Evolutionary conservation across 2,888 invertebrate species (phyloP).

Genomic region (Lasioglossum oenotherae): DNA sequence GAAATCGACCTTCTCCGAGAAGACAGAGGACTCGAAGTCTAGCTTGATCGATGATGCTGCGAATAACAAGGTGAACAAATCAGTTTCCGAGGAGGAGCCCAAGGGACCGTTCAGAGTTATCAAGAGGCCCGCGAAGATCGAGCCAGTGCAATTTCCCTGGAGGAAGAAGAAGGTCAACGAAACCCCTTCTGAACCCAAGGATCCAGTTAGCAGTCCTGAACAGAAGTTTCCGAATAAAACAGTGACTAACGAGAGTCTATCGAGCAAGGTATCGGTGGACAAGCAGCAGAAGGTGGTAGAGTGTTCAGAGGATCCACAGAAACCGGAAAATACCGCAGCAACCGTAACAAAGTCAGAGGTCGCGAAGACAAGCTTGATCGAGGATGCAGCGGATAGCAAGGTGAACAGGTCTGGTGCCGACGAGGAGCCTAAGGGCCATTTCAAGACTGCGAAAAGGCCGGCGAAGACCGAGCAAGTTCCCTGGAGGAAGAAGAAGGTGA

Average conservation of each 20-base stretch:
- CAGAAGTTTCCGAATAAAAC: background rate
- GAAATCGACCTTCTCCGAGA: constrained; percentile 43
- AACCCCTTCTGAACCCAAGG: background rate
- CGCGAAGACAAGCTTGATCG: background rate
- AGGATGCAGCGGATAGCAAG: constrained; percentile 2
- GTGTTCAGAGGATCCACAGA: background rate
- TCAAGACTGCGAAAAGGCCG: background rate
- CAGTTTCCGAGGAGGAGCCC: background rate
- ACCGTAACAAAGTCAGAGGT: constrained; percentile 18
- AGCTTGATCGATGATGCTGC: background rate
- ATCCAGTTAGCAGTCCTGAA: background rate
- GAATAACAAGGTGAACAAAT: constrained; percentile 1
- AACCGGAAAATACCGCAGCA: background rate
- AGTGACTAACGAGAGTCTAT: background rate
- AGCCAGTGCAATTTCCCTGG: background rate
- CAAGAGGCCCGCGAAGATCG: background rate
- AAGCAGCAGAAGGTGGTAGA: background rate
- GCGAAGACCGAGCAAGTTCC: constrained; percentile 12
- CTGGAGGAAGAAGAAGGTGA: constrained; percentile 39
- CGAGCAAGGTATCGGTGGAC: background rate
- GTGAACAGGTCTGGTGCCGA: background rate
- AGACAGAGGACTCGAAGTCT: background rate
- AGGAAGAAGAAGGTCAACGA: background rate
- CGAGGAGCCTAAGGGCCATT: background rate
- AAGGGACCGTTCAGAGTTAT: background rate